A percentile compares a stretch with the other conserved stretches of the same genome.
phyloP scores from a whole-genome alignment of 2,888 invertebrate species.

The Ischnura elegans region DNA sequence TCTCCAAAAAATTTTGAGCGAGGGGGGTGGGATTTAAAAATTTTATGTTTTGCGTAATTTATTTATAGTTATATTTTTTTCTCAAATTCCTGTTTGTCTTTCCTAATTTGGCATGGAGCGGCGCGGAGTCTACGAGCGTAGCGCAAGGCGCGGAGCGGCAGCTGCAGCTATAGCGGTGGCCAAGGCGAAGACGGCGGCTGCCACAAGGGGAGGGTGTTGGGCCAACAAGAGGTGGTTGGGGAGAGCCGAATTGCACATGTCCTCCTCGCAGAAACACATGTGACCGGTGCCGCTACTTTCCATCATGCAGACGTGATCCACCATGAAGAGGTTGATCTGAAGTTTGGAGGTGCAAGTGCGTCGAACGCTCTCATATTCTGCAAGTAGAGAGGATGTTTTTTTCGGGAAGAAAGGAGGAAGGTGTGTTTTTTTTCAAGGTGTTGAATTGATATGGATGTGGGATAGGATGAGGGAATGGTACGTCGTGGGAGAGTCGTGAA shows the following conservation, averaged over 20 bases:
- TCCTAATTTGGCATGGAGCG: background rate
- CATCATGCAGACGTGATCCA: conserved; percentile 99
- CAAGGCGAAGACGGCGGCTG: conserved; percentile 75
- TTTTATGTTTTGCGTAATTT: background rate
- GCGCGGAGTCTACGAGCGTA: conserved; percentile 59
- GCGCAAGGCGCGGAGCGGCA: conserved; percentile 75
- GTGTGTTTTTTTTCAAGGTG: background rate
- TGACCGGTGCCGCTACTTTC: conserved; percentile 98
- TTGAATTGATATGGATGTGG: background rate
- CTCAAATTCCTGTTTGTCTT: background rate
- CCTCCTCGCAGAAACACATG: conserved; percentile 99
- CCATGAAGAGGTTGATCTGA: conserved; percentile 98
- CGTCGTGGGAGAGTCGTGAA: too few species aligned
- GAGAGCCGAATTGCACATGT: conserved; percentile 90
- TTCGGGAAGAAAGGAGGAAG: background rate
- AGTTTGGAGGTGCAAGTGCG: conserved; percentile 96
- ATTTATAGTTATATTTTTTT: background rate
- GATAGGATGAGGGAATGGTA: background rate
- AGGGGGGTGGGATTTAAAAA: background rate
- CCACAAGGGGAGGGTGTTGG: conserved; percentile 74
- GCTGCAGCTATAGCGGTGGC: conserved; percentile 74
- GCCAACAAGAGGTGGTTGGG: conserved; percentile 57
- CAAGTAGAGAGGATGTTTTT: conserved; percentile 35
- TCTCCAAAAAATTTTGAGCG: background rate
- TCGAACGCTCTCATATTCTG: conserved; percentile 94